Base-by-base conservation (phyloP, 2,888 invertebrate species). In the Drosophila colorata region DNA sequence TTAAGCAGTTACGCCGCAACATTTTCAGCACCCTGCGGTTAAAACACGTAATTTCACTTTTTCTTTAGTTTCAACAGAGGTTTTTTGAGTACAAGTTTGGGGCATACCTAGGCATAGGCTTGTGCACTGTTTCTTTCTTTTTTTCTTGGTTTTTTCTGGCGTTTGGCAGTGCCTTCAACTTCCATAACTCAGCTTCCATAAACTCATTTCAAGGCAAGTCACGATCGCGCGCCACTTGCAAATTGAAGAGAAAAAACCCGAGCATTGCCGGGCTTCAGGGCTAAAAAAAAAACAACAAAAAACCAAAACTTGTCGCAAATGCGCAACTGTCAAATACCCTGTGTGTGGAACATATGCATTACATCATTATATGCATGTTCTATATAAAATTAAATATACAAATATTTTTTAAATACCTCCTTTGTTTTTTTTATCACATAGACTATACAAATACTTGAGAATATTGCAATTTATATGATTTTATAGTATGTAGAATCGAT, bases 181-280 rank as follows among this genome's bases (percentile, higher is more conserved):
- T 68, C 31, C 33, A 33, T 33, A 33, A 33, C 11, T 33, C 67
- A 69, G 74, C 68, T 55, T 59, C 69, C 58, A 56, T 9, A 49
- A 58, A 31, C 13, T 65, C 48, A 83, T 79, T 84, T 74, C 77
- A 87, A 83, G 87, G 87, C 87, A 79, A 87, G 87, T 83, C 87
- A 87, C 83, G 87, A 83, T 75, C 73, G 61, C 35, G 69, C 64
- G 63, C 68, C 77, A 81, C 81, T 84, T 84, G 83, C 77, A 67
- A 87, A 84, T 83, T 76, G 60, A 61, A 69, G 66, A 85, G 70
- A 83, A 73, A 86, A 80, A 80, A 78, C 72, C 71, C 75, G 68
- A 70, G 70, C 65, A 58, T 47, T 48, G 53, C 49, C 56, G 47
- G 46, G 61, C 68, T 68, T 43, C 77, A 73, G 60, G 69, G 59